Conservation (phyloP, 2,888 invertebrate species). For the Gymnosoma rotundatum region DNA sequence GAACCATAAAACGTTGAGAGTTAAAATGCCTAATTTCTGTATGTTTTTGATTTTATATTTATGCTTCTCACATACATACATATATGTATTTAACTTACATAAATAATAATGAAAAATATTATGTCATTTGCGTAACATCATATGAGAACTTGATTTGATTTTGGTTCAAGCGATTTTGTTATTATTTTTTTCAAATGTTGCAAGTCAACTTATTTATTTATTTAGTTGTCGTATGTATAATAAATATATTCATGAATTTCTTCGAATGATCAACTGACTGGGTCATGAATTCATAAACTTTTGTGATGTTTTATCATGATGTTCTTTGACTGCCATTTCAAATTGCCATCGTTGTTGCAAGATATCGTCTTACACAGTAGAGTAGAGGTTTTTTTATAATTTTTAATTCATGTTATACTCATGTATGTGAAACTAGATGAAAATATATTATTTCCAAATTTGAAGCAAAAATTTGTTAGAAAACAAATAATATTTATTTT, state of each 20-base stretch:
- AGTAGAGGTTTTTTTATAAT: slow-evolving; percentile 10
- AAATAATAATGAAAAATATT: no score
- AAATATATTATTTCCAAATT: no score
- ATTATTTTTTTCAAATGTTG: slow-evolving; percentile 6
- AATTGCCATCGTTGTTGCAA: neutral
- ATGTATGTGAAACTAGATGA: neutral
- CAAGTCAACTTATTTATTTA: slow-evolving; percentile 21
- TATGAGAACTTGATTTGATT: slow-evolving; percentile 20
- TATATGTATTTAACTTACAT: no score
- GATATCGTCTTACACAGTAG: neutral
- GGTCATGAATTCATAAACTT: slow-evolving; percentile 56
- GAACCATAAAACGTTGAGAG: neutral
- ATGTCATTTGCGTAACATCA: no score
- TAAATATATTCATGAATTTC: slow-evolving; percentile 55
- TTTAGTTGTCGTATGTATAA: slow-evolving; percentile 42
- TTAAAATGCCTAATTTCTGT: no score
- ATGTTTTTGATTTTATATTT: no score
- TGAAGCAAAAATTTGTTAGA: no score
- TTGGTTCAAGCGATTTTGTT: neutral
- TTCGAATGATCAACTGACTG: slow-evolving; percentile 45
- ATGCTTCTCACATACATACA: no score
- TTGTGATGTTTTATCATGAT: slow-evolving; percentile 5
- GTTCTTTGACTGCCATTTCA: neutral
- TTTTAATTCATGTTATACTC: slow-evolving; percentile 9
- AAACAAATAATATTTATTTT: no score